Conservation (phyloP, 2,888 invertebrate genomes). For the Ametastegia equiseti region DNA sequence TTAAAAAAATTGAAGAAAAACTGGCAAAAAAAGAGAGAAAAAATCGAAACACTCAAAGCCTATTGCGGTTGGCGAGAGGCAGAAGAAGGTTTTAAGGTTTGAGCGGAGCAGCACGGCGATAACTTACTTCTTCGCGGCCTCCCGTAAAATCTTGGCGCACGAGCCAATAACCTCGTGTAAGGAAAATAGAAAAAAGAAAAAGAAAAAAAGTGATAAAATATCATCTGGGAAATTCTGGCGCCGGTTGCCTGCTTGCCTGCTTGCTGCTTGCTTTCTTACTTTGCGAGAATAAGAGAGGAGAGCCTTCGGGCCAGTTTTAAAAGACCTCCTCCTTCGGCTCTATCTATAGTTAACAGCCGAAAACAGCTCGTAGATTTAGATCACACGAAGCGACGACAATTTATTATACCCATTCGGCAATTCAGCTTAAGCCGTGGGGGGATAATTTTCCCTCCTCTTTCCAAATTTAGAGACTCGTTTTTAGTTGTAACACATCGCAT, state of each 20-base stretch:
- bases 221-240: conserved; percentile 40
- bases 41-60: neutral
- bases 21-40: neutral
- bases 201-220: conserved; percentile 27
- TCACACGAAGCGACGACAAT: conserved; percentile 24
- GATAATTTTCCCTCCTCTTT: neutral
- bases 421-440: neutral
- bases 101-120: conserved; percentile 32
- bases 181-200: neutral
- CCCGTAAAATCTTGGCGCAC: conserved; percentile 40
- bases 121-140: conserved; percentile 41
- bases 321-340: conserved; percentile 12
- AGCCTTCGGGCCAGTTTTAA: conserved; percentile 13
- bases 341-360: neutral
- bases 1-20: neutral
- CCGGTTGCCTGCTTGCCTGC: too few species aligned
- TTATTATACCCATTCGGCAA: conserved; percentile 32
- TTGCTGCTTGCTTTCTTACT: conserved; percentile 9
- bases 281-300: too few species aligned
- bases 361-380: conserved; percentile 9
- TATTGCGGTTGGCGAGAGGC: neutral
- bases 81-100: conserved; percentile 31
- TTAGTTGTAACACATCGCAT: neutral
- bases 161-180: conserved; percentile 43
- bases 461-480: neutral